These are phyloP conservation scores for Muricea muricata DNA, from an alignment of 92 coral and sea anemone genomes.

Conservation along the genomic window DNA sequence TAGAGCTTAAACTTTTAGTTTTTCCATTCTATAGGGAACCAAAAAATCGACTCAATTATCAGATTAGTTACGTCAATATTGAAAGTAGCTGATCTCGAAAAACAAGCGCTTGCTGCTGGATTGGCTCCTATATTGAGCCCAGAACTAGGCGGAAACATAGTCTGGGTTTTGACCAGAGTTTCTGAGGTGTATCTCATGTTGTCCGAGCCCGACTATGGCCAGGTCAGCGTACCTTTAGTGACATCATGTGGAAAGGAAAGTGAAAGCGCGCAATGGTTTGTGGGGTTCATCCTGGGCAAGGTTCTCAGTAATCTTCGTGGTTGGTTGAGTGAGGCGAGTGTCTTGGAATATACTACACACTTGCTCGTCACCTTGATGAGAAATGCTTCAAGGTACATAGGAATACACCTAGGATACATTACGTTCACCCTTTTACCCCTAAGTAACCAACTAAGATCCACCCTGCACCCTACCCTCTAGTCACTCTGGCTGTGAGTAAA, in stretches of 20 bases:
- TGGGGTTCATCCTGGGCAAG: constrained; percentile 83
- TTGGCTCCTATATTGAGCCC: constrained; percentile 86
- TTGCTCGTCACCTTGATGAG: constrained; percentile 82
- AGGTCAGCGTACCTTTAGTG: constrained; percentile 73
- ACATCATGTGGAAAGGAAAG: constrained; percentile 83
- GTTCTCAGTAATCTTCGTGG: constrained; percentile 79
- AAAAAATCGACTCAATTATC: constrained; percentile 78
- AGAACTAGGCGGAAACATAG: constrained; percentile 89
- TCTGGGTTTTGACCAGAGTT: constrained; percentile 89
- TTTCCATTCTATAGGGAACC: constrained; percentile 30
- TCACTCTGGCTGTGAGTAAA: no score
- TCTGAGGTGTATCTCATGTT: constrained; percentile 86
- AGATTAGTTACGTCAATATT: constrained; percentile 75
- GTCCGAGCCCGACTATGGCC: constrained; percentile 84
- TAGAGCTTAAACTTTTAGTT: no score
- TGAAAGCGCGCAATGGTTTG: constrained; percentile 82
- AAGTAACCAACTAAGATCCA: no score
- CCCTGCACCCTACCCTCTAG: no score
- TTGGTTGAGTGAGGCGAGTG: constrained; percentile 90
- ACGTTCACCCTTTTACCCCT: no score
- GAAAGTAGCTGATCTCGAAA: constrained; percentile 78
- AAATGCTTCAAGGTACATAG: constrained; percentile 75
- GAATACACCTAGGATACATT: not conserved
- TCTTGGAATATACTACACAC: constrained; percentile 86
- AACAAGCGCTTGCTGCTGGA: constrained; percentile 76